Evolutionary conservation across 2,113 vertebrate genomes (phyloP), one percentile per base, ranked within the genome.

Genomic region (Alethe diademata): DNA sequence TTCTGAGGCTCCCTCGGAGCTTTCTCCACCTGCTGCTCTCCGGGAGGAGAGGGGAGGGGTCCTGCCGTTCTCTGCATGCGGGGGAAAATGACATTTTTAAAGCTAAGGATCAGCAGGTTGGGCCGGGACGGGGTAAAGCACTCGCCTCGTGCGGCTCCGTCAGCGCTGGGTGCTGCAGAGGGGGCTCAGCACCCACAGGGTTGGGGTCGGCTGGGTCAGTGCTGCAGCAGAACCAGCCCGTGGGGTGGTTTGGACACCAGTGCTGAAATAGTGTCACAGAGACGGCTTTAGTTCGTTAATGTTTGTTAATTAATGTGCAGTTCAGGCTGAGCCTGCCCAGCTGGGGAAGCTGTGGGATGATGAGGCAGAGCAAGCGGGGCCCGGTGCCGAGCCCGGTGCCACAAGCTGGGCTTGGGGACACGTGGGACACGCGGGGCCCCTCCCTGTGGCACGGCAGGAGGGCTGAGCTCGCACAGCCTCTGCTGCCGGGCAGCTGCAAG

Each of bases 51-150:
- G 8, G 5, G 22, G 24, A 83, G 6, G 19, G 38, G 12, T 72
- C 33, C 20, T 5, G 40, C 36, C 36, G 5, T 5, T 42, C 3
- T 2, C 0, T 5, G 26, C 10, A 2, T 0, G 2, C 2, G 3
- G 10, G 9, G 8, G 2, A 56, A 54, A 28, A 22, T 5, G 31
- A 0, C 12, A 19, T 54, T 92, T 92, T 64, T 31, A n/a, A 38
- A 43, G 19, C 16, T 12, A 1, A 19, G 38, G 64, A 60, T 64
- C 8, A 11, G 56, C 42, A 42, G 33, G 38, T 12, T 66, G 60
- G 54, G 42, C 9, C 5, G 5, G 54, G 35, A 73, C 50, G 50
- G 48, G 50, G 43, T 9, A 19, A 64, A 86, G 28, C 8, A 2
- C 48, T 47, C 9, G 4, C 3, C 20, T 20, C 1, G 0, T 9